Evolutionary conservation across 2,113 vertebrate genomes (phyloP), one percentile per base, ranked within the genome.

Genomic region (Gallinago paraguaiae): DNA sequence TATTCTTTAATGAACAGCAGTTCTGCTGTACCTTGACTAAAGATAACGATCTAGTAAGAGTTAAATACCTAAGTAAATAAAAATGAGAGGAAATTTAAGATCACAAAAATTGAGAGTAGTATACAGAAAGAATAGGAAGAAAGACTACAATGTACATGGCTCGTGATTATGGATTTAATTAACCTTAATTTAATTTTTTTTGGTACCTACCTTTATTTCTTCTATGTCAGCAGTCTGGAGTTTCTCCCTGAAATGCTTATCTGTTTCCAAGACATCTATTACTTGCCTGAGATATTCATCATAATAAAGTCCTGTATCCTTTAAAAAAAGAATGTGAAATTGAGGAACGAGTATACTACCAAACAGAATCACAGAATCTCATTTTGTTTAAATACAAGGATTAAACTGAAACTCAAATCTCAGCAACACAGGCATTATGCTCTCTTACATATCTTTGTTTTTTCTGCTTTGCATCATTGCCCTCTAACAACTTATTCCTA

Each of bases 291-390:
- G 99, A 97, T 99, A 99, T 57, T 99, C 99, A 95, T 99, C 99
- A 95, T 99, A 99, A 97, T 99, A 99, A 88, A 99, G 98, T 87
- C 99, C 99, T 51, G 99, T 99, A 96, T 99, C 99, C 99, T 99
- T 92, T 12, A 97, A 95, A 94, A 79, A 72, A 93, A 83, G 23
- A 43, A 39, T 1, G 4, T 15, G 17, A 79, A 86, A 54, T 24
- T 90, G 17, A 96, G 56, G 39, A 75, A 85, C 81, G 10, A 75
- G 51, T 27, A 57, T 17, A 74, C 3, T 60, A 17, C 11, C 59
- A 82, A 78, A 68, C 6, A 54, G 28, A 28, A 53, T 28, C 51
- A 53, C 25, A 53, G 51, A 54, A 54, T 30, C 28, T 54, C 28
- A 54, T 54, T 54, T 54, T 65, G 13, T 78, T 85, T 61, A 88